phyloP scores from a whole-genome alignment of 2,113 vertebrate genomes.

The Dasypus novemcinctus region DNA sequence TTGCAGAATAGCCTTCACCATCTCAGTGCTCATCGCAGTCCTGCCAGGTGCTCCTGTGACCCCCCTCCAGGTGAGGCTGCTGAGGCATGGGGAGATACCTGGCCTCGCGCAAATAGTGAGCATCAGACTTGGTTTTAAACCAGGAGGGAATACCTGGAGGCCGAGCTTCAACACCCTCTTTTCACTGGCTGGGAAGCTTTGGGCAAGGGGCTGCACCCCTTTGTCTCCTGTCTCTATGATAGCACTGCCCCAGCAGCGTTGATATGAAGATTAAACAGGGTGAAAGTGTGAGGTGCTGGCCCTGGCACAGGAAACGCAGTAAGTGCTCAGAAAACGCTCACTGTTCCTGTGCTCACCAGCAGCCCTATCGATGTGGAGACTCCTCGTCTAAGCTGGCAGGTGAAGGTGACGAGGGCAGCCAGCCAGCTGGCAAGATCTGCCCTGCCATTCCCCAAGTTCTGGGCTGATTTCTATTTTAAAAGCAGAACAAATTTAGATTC shows the following conservation, averaged over 20 bases:
- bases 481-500: not conserved
- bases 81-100: not conserved
- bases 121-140: not conserved
- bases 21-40: not conserved
- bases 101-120: not conserved
- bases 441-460: not conserved
- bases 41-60: not conserved
- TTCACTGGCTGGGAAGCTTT: not conserved
- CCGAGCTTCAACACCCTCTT: not conserved
- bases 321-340: not conserved
- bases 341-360: not conserved
- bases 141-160: not conserved
- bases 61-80: not conserved
- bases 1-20: not conserved
- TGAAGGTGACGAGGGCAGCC: accelerated
- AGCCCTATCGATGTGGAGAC: not conserved
- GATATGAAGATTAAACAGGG: not conserved
- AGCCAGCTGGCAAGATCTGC: accelerated
- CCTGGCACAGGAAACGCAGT: not conserved
- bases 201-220: not conserved
- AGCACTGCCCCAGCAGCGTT: not conserved
- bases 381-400: too few relatives aligned
- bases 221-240: accelerated
- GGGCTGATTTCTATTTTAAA: not conserved
- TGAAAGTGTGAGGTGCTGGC: not conserved